Conservation (phyloP, 2,888 invertebrate genomes). For the Aphelenchoides bicaudatus region DNA sequence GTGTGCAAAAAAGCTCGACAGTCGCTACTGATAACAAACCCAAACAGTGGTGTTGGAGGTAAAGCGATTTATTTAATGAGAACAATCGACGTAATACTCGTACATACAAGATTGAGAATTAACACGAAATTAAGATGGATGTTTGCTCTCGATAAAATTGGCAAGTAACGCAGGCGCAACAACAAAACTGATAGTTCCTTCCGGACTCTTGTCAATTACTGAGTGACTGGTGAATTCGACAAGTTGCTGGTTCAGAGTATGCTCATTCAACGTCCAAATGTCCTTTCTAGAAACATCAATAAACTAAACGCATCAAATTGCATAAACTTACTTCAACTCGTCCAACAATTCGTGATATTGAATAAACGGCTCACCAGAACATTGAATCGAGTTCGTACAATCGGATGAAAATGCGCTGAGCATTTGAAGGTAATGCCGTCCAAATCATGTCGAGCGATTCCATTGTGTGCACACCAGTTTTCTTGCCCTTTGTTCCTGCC, state of each 20-base stretch:
- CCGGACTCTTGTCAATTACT: neutral
- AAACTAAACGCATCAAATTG: neutral
- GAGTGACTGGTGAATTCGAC: neutral
- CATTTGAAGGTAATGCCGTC: conserved; percentile 8
- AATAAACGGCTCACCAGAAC: conserved; percentile 3
- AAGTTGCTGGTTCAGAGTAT: conserved; percentile 7
- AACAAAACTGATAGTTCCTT: no score
- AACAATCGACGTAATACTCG: neutral
- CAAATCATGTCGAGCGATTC: conserved; percentile 16
- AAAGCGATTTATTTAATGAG: neutral
- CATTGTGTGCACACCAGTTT: conserved; percentile 7
- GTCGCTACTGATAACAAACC: neutral
- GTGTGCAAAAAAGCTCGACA: neutral
- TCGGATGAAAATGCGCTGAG: conserved; percentile 7
- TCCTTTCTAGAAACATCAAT: neutral
- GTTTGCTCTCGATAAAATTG: conserved; percentile 15
- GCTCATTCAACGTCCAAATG: no score
- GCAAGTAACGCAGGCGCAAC: no score
- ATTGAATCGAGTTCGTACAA: conserved; percentile 15
- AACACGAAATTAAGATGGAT: no score
- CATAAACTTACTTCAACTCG: neutral
- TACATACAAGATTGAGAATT: neutral
- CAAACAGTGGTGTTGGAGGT: neutral
- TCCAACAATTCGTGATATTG: neutral
- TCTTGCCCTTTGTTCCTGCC: neutral